Base-by-base conservation (phyloP, 2,797 vertebrate species). In the Euthynnus affinis region DNA sequence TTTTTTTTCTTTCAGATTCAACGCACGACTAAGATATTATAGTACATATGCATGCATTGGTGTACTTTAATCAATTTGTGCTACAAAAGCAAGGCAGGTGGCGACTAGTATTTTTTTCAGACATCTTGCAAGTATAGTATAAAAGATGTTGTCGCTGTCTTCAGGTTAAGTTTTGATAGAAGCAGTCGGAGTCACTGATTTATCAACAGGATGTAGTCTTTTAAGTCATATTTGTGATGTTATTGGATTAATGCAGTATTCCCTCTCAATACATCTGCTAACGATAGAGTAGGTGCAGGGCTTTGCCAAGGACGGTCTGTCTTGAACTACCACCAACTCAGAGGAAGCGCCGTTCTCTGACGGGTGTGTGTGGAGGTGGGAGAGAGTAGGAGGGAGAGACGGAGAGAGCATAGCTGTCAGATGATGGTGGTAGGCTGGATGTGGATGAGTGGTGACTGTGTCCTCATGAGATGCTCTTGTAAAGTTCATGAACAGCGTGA, bases 11-110 rank as follows among this genome's bases (percentile, higher is more conserved):
- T 76, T 76, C 52, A 85, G 86, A 84, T 78, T 87, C 81, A 75
- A 87, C 75, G 87, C 89, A 92, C 89, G 89, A 90, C 89, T 90
- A 91, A 90, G 89, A 91, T 86, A 87, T 89, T 74, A 80, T 51
- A 80, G 65, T 67, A 93, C 90, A 85, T 88, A 80, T 85, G 86
- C 94, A 94, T 95, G 94, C 93, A 92, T 92, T 86, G 88, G 88
- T 83, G 75, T 84, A 84, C 71, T 90, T 86, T 69, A 72, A 77
- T 87, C 71, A 76, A 32, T 72, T 82, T 84, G 74, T 76, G 70
- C 85, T 91, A 93, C 84, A 88, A 95, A 94, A 94, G 91, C 94
- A 93, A 94, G 90, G 91, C 93, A 92, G 88, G 80, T 87, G 90
- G 91, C 88, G 62, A 92, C 89, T 87, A 77, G 52, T 78, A 51